Base-by-base conservation (phyloP, 2,113 vertebrate genomes). In the Lampris megalopsis region DNA sequence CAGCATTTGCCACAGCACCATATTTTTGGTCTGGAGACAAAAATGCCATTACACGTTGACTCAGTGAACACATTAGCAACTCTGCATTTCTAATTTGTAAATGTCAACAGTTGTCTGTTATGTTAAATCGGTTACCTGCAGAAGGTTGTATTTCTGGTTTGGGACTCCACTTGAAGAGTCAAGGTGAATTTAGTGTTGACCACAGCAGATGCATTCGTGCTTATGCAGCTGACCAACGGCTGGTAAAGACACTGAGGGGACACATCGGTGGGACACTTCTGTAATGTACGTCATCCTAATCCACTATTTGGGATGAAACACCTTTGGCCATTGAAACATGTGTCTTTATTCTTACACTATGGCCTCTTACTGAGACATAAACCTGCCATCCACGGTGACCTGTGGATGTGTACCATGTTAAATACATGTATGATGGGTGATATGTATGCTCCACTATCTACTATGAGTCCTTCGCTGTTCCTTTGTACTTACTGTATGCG, bases 101-200 rank as follows among this genome's bases (percentile, higher is more conserved):
- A 45, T 0, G 24, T 35, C 1, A 42, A 11, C 35, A 45, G 41
- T 8, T 24, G 10, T 45, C 43, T 45, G 43, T 24, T 7, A 41
- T 9, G 13, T 64, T 9, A 3, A 35, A 47, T 48, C 42, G 11
- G 41, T 66, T 80, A 91, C 94, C 92, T 91, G 92, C 94, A 95
- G 0, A 91, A 42, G 48, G 78, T 82, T 37, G 36, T 24, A 60
- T 89, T 93, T 49, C 47, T 67, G 58, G 11, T 48, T 50, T 67
- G 63, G n/a, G 77, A 74, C 0, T 74, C 48, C 67, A 93, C 83
- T 62, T 24, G 83, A 37, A 94, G 3, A 9, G 81, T 92, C 77
- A 95, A 66, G n/a, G 79, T 70, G 73, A 94, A 94, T 38, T 72
- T 89, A 35, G 94, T 94, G 86, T 86, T 89, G 77, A 95, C 75